A percentile compares a stretch with the other conserved stretches of the same genome.
phyloP scores from a whole-genome alignment of 2,113 vertebrate species.

The Ellobius talpinus region DNA sequence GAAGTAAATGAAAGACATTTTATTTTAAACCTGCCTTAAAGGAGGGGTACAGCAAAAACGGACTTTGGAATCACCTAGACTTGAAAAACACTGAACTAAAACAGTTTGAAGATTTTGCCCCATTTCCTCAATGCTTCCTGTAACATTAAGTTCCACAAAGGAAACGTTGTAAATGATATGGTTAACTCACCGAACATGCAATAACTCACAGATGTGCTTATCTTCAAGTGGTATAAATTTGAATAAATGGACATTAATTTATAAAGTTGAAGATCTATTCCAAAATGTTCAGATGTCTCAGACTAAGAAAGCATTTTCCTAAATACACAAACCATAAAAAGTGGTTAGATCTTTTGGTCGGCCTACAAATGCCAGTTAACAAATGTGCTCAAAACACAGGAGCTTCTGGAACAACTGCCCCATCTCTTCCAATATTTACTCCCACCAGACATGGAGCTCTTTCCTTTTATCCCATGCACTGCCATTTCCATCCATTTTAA shows the following conservation, averaged over 20 bases:
- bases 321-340: conserved; percentile 56
- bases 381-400: not conserved
- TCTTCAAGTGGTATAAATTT: conserved; percentile 48
- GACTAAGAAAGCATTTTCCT: conserved; percentile 41
- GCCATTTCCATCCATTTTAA: conserved; percentile 17
- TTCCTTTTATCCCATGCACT: not conserved
- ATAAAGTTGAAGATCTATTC: conserved; percentile 4
- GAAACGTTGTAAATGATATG: conserved; percentile 12
- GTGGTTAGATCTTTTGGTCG: not conserved
- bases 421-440: not conserved
- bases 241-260: conserved; percentile 20
- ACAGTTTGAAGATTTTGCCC: conserved; percentile 50
- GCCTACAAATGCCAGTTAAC: conserved; percentile 31
- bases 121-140: conserved; percentile 51
- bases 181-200: not conserved
- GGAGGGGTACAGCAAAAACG: conserved; percentile 3
- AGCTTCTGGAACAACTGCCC: not conserved
- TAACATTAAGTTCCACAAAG: conserved; percentile 14
- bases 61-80: conserved; percentile 8
- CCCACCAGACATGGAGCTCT: not conserved
- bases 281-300: conserved; percentile 56
- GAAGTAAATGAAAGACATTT: conserved; percentile 38
- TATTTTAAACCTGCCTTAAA: conserved; percentile 47
- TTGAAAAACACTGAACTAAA: conserved; percentile 39
- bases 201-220: conserved; percentile 8